phyloP scores from a whole-genome alignment of 2,888 invertebrate species.

The Lasioglossum vierecki region DNA sequence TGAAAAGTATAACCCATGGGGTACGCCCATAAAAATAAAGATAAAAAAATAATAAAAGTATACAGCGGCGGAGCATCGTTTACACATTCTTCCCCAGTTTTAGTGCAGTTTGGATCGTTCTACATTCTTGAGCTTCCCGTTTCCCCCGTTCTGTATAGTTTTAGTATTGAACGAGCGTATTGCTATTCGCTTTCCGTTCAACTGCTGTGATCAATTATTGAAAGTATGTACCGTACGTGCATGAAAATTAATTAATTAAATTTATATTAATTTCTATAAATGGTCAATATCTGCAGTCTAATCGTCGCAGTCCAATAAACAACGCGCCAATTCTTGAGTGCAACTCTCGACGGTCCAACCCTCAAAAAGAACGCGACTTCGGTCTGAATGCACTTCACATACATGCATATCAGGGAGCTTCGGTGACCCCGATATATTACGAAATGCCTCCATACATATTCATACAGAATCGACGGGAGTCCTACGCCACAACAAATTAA shows the following conservation, averaged over 20 bases:
- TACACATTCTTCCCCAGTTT: constrained; percentile 6
- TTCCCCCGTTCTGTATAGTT: neutral
- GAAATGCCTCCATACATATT: neutral
- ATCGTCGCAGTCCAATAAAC: neutral
- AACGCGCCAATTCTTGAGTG: neutral
- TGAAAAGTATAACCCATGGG: neutral
- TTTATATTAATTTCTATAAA: neutral
- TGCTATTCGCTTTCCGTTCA: neutral
- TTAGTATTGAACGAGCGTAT: neutral
- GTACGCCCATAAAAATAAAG: neutral
- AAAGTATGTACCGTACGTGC: neutral
- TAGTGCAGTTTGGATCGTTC: neutral
- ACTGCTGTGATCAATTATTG: neutral
- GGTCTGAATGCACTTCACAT: neutral
- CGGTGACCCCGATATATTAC: neutral
- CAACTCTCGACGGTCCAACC: neutral
- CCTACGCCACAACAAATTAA: constrained; percentile 1
- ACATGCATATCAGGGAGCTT: neutral
- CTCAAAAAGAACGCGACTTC: neutral
- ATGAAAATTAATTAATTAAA: neutral
- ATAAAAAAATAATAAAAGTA: constrained; percentile 10
- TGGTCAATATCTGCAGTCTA: neutral
- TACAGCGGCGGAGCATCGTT: neutral
- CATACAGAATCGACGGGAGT: constrained; percentile 9
- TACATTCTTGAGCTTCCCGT: neutral